Percentiles rank a stretch among this genome's conserved stretches.
Conservation (phyloP, 2,888 invertebrate species). For the Yponomeuta evonymella region DNA sequence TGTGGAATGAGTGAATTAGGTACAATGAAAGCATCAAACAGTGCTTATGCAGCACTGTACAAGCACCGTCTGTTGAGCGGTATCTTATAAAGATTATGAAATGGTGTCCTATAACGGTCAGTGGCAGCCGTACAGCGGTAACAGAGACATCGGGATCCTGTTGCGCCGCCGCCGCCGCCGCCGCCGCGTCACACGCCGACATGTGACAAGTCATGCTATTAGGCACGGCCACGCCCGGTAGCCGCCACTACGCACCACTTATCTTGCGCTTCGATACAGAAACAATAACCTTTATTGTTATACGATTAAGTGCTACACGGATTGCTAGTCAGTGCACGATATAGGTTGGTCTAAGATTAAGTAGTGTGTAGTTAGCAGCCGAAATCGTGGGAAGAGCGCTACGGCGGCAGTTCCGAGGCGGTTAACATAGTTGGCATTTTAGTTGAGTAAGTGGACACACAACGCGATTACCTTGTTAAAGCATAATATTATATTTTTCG, state of each 20-base stretch:
- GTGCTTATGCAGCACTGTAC: too few relatives aligned
- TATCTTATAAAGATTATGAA: too few relatives aligned
- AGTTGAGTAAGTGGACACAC: slow-evolving; percentile 12
- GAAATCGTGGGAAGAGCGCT: slow-evolving; percentile 7
- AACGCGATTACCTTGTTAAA: slow-evolving; percentile 13
- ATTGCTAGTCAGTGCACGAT: not conserved
- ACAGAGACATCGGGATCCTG: too few relatives aligned
- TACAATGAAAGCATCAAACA: too few relatives aligned
- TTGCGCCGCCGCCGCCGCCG: not conserved
- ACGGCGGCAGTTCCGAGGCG: slow-evolving; percentile 6
- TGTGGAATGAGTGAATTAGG: too few relatives aligned
- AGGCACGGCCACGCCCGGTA: slow-evolving; percentile 1
- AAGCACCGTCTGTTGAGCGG: too few relatives aligned
- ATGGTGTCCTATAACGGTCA: too few relatives aligned
- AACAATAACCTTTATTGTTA: not conserved
- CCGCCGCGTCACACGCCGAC: not conserved
- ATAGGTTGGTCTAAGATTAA: not conserved
- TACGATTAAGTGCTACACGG: not conserved
- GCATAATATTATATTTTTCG: slow-evolving; percentile 12
- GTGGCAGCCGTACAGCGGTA: too few relatives aligned
- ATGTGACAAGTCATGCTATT: slow-evolving; percentile 12
- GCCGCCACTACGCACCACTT: not conserved
- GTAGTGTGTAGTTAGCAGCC: not conserved
- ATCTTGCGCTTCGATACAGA: not conserved
- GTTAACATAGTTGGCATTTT: slow-evolving; percentile 13